A percentile compares a stretch with the other conserved stretches of the same genome.
Conservation (phyloP, 2,888 invertebrate genomes). For the Isoperla grammatica region DNA sequence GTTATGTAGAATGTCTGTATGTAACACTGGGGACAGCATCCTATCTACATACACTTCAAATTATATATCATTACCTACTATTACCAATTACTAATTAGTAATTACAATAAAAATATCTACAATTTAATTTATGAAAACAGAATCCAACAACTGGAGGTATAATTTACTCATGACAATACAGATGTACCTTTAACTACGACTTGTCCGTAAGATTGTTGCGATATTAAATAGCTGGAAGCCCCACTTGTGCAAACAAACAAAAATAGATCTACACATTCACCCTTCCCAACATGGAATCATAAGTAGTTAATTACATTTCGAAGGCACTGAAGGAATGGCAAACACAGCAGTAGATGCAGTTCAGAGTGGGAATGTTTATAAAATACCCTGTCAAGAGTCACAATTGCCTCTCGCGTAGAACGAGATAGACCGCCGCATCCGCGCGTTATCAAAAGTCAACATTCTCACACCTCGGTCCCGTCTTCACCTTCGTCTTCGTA, state of each 20-base stretch:
- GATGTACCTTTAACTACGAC: no score
- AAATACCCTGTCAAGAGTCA: conserved; percentile 14
- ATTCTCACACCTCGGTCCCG: conserved; percentile 66
- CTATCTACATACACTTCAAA: no score
- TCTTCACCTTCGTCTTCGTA: conserved; percentile 87
- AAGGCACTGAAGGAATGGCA: conserved; percentile 19
- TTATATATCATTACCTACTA: no score
- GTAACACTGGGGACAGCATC: no score
- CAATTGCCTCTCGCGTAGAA: neutral
- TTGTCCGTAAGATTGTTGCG: no score
- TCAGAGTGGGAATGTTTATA: conserved; percentile 10
- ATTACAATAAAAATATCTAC: no score
- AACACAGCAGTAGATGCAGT: conserved; percentile 9
- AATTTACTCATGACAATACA: no score
- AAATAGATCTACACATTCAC: neutral
- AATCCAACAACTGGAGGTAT: no score
- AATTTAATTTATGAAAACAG: no score
- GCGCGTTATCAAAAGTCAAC: neutral
- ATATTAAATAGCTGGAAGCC: conserved; percentile 10
- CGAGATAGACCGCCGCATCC: neutral
- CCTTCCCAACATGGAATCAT: conserved; percentile 12
- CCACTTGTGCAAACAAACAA: conserved; percentile 14
- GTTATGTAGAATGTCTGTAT: no score
- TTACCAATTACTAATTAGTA: no score
- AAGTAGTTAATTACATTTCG: neutral